Percentiles rank a stretch among this genome's conserved stretches.
These are phyloP conservation scores for Lepidochrysops patricia DNA, from an alignment of 2,888 invertebrate species.

Conservation along the genomic window DNA sequence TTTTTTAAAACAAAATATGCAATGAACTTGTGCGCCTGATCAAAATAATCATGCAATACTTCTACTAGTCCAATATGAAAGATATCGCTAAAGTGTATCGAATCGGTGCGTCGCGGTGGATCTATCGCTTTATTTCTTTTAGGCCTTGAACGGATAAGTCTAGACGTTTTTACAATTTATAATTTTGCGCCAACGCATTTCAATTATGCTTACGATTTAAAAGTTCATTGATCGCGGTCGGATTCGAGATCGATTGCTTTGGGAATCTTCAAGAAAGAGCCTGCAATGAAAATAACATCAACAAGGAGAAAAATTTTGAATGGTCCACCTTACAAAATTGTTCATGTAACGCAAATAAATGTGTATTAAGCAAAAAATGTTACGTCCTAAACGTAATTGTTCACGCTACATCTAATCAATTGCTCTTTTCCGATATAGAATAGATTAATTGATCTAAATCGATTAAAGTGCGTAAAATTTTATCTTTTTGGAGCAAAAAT, in stretches of 20 bases:
- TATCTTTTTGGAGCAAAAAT: constrained; percentile 21
- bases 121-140: constrained; percentile 40
- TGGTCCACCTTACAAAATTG: too few species aligned
- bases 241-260: constrained; percentile 35
- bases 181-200: constrained; percentile 64
- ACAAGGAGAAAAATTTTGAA: neutral
- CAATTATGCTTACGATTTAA: constrained; percentile 57
- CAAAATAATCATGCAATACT: neutral
- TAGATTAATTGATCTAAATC: constrained; percentile 26
- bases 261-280: neutral
- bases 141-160: constrained; percentile 59
- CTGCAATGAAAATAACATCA: neutral
- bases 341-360: neutral
- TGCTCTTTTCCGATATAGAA: constrained; percentile 30
- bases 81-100: constrained; percentile 44
- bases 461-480: constrained; percentile 29
- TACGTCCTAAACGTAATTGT: constrained; percentile 39
- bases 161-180: constrained; percentile 62
- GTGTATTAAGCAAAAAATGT: constrained; percentile 26
- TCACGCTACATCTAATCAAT: constrained; percentile 45
- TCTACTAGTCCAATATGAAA: neutral
- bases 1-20: too few species aligned
- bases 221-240: constrained; percentile 55
- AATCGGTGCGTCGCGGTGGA: constrained; percentile 39
- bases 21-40: neutral